Conservation (phyloP, 2,797 vertebrate species). For the Morelia viridis region DNA sequence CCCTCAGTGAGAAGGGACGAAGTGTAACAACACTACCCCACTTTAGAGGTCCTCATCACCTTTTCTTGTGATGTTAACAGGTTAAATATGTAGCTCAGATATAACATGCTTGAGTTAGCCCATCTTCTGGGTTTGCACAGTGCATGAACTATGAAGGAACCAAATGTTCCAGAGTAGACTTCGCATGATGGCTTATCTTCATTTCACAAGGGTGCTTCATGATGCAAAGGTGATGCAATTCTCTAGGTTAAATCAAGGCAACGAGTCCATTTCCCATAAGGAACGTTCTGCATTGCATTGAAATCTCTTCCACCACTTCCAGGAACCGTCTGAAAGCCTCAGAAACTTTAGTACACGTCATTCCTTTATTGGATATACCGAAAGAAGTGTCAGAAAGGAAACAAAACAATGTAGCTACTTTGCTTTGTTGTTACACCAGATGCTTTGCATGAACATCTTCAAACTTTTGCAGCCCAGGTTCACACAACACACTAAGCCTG, state of each 20-base stretch:
- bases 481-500: no score
- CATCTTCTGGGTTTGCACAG: neutral
- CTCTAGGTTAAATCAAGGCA: neutral
- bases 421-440: no score
- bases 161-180: neutral
- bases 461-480: no score
- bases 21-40: neutral
- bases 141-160: neutral
- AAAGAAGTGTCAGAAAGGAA: no score
- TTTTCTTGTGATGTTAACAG: neutral
- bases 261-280: neutral
- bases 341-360: no score
- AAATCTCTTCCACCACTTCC: neutral
- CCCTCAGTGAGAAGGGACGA: neutral
- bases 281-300: neutral
- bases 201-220: neutral
- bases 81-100: neutral
- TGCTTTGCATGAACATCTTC: no score
- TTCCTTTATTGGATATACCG: no score
- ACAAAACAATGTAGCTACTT: no score
- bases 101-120: neutral
- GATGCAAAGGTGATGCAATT: neutral
- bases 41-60: neutral
- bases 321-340: neutral
- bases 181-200: neutral